These are phyloP conservation scores for Tholera decimalis DNA, from an alignment of 2,888 invertebrate species.

Conservation along the genomic window DNA sequence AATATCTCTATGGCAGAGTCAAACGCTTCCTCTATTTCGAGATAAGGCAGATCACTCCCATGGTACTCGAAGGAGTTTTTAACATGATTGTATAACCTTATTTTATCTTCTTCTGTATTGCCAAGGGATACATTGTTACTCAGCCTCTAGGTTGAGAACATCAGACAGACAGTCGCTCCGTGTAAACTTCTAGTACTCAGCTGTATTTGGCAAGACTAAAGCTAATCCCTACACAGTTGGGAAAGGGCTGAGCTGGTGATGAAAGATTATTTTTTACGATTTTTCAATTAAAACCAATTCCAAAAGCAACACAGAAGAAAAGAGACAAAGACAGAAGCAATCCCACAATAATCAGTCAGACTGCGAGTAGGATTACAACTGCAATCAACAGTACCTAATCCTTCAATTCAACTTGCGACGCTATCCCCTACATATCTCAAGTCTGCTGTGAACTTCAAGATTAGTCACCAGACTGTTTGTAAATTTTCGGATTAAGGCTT, in stretches of 20 bases:
- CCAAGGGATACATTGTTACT: too few relatives aligned
- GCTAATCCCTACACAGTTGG: too few relatives aligned
- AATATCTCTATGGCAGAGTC: slow-evolving; percentile 94
- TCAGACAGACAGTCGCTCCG: too few relatives aligned
- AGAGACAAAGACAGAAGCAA: slow-evolving; percentile 30
- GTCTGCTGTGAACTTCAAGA: slow-evolving; percentile 14
- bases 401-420: slow-evolving; percentile 54
- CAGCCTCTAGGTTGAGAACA: too few relatives aligned
- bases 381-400: slow-evolving; percentile 57
- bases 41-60: slow-evolving; percentile 93
- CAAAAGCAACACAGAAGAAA: slow-evolving; percentile 7
- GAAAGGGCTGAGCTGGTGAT: too few relatives aligned
- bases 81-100: slow-evolving; percentile 95
- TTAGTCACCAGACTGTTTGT: background rate
- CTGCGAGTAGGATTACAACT: slow-evolving; percentile 35
- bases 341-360: slow-evolving; percentile 16
- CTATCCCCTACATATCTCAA: slow-evolving; percentile 27
- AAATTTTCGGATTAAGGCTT: slow-evolving; percentile 1
- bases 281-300: slow-evolving; percentile 2
- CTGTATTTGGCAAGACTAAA: too few relatives aligned
- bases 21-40: slow-evolving; percentile 94
- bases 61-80: slow-evolving; percentile 97
- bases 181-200: too few relatives aligned
- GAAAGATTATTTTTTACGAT: too few relatives aligned
- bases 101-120: slow-evolving; percentile 92